Percentiles rank a stretch among this genome's conserved stretches.
Conservation (phyloP, 2,113 vertebrate genomes). For the Gallinago media region DNA sequence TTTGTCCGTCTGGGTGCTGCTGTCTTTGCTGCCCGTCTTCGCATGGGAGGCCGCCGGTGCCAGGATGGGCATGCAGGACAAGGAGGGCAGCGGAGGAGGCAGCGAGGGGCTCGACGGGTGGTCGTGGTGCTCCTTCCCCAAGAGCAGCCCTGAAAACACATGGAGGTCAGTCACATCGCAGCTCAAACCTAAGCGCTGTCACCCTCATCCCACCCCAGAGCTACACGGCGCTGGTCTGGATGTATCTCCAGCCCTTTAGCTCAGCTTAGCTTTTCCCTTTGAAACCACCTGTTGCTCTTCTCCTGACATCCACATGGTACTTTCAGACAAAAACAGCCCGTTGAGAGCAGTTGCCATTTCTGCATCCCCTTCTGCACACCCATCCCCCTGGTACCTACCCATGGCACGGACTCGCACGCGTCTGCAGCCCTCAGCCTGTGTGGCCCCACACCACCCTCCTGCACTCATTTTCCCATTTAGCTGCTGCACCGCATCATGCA, state of each 20-base stretch:
- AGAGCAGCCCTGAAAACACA: constrained; percentile 70
- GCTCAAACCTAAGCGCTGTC: neutral
- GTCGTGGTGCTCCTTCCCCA: constrained; percentile 77
- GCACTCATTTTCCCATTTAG: neutral
- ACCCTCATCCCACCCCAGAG: fast-evolving
- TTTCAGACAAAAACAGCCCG: neutral
- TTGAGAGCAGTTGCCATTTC: neutral
- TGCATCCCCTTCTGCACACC: neutral
- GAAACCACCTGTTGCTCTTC: neutral
- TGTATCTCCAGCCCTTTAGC: neutral
- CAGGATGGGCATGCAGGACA: constrained; percentile 5
- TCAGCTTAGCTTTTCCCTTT: neutral
- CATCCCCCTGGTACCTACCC: neutral
- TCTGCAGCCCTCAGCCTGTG: fast-evolving
- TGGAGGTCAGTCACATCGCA: neutral
- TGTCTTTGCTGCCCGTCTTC: constrained; percentile 86
- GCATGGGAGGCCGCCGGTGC: constrained; percentile 59
- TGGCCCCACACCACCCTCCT: neutral
- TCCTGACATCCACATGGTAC: neutral
- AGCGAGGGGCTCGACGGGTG: neutral
- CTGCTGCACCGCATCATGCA: neutral
- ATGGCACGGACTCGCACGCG: fast-evolving
- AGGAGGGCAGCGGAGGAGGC: constrained; percentile 43
- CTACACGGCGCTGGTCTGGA: neutral
- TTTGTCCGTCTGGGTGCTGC: constrained; percentile 85